phyloP scores from a whole-genome alignment of 2,888 invertebrate genomes.

The Athalia circularis region DNA sequence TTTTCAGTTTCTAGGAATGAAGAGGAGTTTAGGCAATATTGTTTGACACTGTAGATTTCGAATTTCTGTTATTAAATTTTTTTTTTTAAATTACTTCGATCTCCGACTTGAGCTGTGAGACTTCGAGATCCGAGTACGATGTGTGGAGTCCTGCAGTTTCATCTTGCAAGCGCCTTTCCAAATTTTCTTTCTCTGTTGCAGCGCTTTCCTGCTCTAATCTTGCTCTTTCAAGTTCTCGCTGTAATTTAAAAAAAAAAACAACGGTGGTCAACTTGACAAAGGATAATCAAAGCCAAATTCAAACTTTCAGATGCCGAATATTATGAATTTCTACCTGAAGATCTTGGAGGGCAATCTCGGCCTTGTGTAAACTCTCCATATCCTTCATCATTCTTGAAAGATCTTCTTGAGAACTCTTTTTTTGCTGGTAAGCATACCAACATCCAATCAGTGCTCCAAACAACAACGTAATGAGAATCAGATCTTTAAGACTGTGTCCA shows the following conservation, averaged over 20 bases:
- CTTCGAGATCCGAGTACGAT: conserved; percentile 88
- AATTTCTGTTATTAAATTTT: background rate
- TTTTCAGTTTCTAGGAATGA: conserved; percentile 81
- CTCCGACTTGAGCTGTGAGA: conserved; percentile 88
- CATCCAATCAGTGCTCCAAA: conserved; percentile 91
- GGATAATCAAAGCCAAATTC: conserved; percentile 8
- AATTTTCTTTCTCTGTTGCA: conserved; percentile 86
- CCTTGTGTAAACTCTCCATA: conserved; percentile 93
- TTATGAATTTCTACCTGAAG: conserved; percentile 79
- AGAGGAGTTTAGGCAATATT: background rate
- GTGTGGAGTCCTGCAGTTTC: conserved; percentile 85
- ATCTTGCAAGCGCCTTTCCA: conserved; percentile 85
- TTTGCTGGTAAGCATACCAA: conserved; percentile 94
- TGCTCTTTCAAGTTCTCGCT: conserved; percentile 86
- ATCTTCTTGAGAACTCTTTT: conserved; percentile 90
- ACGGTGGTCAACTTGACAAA: background rate
- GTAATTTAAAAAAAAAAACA: conserved; percentile 71
- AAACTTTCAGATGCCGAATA: conserved; percentile 10
- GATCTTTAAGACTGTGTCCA: conserved; percentile 91
- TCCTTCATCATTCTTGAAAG: conserved; percentile 94
- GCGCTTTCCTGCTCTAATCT: conserved; percentile 89
- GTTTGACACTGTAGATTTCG: background rate
- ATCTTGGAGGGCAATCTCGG: conserved; percentile 90
- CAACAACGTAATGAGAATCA: conserved; percentile 88
- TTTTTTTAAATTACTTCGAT: conserved; percentile 79